Percentiles rank a stretch among this genome's conserved stretches.
These are phyloP conservation scores for Panthera tigris DNA, from an alignment of 2,113 vertebrate genomes.

Conservation along the genomic window DNA sequence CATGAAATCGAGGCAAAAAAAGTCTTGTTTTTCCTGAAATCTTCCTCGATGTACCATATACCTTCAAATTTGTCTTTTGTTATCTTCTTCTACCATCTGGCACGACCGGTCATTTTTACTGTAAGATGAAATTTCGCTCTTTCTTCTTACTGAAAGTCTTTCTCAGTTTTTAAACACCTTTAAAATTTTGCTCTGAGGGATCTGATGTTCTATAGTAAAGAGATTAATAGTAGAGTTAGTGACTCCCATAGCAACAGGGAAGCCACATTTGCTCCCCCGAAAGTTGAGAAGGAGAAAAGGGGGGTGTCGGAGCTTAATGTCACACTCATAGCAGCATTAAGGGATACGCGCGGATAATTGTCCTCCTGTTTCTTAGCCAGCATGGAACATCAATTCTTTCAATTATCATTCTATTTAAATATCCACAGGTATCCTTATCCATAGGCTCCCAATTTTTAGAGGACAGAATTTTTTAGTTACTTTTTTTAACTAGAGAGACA, in stretches of 20 bases:
- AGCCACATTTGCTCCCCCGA: neutral
- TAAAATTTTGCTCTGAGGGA: neutral
- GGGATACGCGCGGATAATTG: neutral
- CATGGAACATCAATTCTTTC: neutral
- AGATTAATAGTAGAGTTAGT: neutral
- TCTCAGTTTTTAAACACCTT: conserved; percentile 32
- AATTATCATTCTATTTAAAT: neutral
- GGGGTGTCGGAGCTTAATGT: neutral
- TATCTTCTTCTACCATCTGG: neutral
- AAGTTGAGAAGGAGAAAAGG: conserved; percentile 4
- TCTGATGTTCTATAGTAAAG: neutral
- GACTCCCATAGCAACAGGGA: neutral
- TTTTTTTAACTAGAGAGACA: neutral
- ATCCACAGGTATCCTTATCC: neutral
- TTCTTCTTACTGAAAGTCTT: conserved; percentile 13
- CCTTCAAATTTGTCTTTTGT: neutral
- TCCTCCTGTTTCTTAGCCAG: neutral
- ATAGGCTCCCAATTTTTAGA: neutral
- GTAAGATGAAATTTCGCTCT: neutral
- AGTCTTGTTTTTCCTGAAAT: neutral
- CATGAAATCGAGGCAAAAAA: neutral
- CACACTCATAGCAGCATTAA: neutral
- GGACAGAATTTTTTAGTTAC: neutral
- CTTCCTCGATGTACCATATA: neutral
- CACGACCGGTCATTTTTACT: neutral